Evolutionary conservation across 2,797 vertebrate genomes (phyloP), one percentile per base, ranked within the genome.

Genomic region (Philypnodon macrostomus): DNA sequence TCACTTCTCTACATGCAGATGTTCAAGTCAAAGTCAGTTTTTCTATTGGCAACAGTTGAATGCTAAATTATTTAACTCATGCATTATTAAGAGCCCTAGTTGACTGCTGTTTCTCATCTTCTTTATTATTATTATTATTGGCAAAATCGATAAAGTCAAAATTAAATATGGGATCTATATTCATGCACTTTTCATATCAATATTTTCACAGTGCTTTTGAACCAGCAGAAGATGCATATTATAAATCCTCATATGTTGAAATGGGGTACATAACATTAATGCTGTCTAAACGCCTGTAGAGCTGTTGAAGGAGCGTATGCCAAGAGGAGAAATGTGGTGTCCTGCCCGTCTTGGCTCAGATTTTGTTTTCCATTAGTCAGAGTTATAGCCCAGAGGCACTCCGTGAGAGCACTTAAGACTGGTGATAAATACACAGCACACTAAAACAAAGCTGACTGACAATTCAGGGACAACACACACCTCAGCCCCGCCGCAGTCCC

Each of bases 291-390:
- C 5, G 2, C 47, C 10, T 11, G 62, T 26, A 17, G 5, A 61
- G 17, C 46, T 3, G 14, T 47, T 15, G 27, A 1, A 19, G 53
- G 19, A 19, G 1, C 58, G 47, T 33, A 54, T 52, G 51, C 36
- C 47, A 53, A 36, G 16, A 35, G 56, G 47, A 70, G 36, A 67
- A 70, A 72, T 42, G 48, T 65, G 67, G 57, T 60, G 61, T 73
- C 68, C 66, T 47, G 58, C 41, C 56, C 56, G 58, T 69, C 75
- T 78, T 79, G 73, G 75, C 75, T 73, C 18, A 45, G 70, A 63
- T 74, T 85, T 77, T 77, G 78, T 81, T 86, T 83, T 82, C 85
- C 79, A 86, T 88, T 89, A 84, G 83, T 71, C 60, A 77, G 81
- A 85, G 79, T 85, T 85, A 88, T 83, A 57, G 70, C 69, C 58